Evolutionary conservation across 1,140 invertebrate species (phyloP).

Genomic region (Homarus americanus): DNA sequence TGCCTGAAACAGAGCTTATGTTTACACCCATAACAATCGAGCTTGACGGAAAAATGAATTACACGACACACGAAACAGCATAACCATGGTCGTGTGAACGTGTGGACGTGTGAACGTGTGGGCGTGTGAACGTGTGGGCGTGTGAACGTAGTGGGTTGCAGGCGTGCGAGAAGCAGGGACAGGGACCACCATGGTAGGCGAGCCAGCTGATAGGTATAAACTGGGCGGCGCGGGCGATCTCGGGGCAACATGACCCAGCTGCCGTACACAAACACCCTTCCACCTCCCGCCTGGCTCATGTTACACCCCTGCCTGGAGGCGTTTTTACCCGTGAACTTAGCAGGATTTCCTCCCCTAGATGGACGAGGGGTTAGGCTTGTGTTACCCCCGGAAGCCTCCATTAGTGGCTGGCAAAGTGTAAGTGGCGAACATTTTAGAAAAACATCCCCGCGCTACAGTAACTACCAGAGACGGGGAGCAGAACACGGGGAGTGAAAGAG

Average conservation of each 20-base stretch:
- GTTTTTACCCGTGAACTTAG: slow-evolving; percentile 50
- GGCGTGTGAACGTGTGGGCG: no score
- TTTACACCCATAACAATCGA: no score
- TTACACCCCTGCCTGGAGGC: slow-evolving; percentile 18
- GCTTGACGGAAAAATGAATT: no score
- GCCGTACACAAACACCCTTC: slow-evolving; percentile 23
- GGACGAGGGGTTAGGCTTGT: slow-evolving; percentile 26
- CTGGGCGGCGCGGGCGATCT: background rate
- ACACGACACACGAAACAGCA: no score
- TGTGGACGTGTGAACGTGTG: background rate
- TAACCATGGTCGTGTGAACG: no score
- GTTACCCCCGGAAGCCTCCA: slow-evolving; percentile 50
- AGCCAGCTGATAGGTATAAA: slow-evolving; percentile 62
- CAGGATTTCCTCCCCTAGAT: slow-evolving; percentile 44
- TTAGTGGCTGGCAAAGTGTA: slow-evolving; percentile 55
- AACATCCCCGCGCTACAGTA: slow-evolving; percentile 66
- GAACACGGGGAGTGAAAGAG: background rate
- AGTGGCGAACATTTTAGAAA: slow-evolving; percentile 62
- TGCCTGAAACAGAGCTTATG: no score
- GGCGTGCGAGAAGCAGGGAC: background rate
- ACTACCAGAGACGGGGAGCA: slow-evolving; percentile 16
- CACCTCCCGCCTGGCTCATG: slow-evolving; percentile 20
- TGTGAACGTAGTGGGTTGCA: background rate
- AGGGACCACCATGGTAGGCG: slow-evolving; percentile 19
- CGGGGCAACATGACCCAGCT: slow-evolving; percentile 50